Percentiles rank a stretch among this genome's conserved stretches.
Conservation (phyloP, 2,113 vertebrate species). For the Caloenas nicobarica region DNA sequence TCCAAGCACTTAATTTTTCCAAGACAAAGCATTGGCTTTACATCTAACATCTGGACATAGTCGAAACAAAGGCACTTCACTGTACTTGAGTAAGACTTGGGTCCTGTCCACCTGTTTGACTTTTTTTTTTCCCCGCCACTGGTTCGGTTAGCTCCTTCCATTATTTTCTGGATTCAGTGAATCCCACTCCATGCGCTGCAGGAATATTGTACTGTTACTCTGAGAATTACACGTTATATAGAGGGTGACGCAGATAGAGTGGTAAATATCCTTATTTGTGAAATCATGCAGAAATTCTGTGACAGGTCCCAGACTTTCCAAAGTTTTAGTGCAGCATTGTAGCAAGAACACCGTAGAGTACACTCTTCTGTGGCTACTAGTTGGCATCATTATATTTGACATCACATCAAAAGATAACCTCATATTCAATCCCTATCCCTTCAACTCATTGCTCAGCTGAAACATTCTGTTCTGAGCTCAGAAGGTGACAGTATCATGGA, state of each 20-base stretch:
- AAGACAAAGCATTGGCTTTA: not conserved
- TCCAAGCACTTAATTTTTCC: not conserved
- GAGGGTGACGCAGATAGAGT: not conserved
- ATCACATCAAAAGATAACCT: not conserved
- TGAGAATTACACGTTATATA: not conserved
- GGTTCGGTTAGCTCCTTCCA: not conserved
- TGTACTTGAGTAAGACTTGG: not conserved
- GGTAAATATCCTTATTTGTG: not conserved
- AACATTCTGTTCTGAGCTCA: conserved; percentile 10
- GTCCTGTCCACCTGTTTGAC: not conserved
- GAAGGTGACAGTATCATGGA: not conserved
- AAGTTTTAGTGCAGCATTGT: not conserved
- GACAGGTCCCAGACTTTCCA: not conserved
- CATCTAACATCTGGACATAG: not conserved
- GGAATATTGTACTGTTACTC: not conserved
- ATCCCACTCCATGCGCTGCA: not conserved
- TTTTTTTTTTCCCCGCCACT: not conserved
- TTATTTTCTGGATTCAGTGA: not conserved
- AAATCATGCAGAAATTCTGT: not conserved
- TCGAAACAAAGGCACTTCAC: not conserved
- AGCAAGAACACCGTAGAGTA: not conserved
- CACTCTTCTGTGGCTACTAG: not conserved
- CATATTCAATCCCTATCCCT: not conserved
- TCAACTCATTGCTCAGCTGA: not conserved
- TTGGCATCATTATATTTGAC: not conserved